phyloP scores from a whole-genome alignment of 1,140 invertebrate species.

The Drosophila yakuba region DNA sequence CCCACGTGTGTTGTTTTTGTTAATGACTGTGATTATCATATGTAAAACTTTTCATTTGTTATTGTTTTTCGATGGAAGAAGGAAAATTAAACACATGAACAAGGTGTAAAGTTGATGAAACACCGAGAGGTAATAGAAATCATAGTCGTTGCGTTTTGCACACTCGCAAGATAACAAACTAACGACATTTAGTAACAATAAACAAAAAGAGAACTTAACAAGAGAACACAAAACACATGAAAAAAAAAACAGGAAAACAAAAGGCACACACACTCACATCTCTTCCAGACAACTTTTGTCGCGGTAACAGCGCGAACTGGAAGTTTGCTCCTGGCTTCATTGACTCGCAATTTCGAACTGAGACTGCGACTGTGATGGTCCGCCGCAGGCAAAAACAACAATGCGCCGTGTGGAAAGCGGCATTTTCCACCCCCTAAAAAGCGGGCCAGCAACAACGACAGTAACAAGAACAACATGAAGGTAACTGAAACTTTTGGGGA shows the following conservation, averaged over 20 bases:
- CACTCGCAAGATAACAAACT: conserved; percentile 65
- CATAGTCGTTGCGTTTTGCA: conserved; percentile 19
- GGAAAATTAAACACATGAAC: conserved; percentile 22
- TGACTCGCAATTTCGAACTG: conserved; percentile 84
- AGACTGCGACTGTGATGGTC: conserved; percentile 9
- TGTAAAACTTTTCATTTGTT: conserved; percentile 20
- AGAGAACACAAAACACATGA: not conserved
- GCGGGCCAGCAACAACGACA: conserved; percentile 41
- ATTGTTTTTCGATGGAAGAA: conserved; percentile 19
- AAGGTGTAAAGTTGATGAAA: conserved; percentile 23
- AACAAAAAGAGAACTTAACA: conserved; percentile 24
- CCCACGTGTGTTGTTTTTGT: conserved; percentile 43
- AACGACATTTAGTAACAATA: conserved; percentile 63
- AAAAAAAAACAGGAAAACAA: conserved; percentile 20
- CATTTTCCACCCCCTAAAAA: conserved; percentile 70
- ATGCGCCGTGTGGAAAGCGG: conserved; percentile 33
- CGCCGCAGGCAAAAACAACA: conserved; percentile 48
- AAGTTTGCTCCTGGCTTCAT: conserved; percentile 84
- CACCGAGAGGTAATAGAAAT: conserved; percentile 58
- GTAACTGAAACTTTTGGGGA: conserved; percentile 36
- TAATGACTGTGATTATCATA: conserved; percentile 32
- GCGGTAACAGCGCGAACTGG: conserved; percentile 84
- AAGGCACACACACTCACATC: conserved; percentile 72
- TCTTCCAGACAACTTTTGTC: conserved; percentile 85
- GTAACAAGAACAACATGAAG: conserved; percentile 42